These are phyloP conservation scores for Ammodytes marinus DNA, from an alignment of 2,113 vertebrate genomes.

Conservation along the genomic window DNA sequence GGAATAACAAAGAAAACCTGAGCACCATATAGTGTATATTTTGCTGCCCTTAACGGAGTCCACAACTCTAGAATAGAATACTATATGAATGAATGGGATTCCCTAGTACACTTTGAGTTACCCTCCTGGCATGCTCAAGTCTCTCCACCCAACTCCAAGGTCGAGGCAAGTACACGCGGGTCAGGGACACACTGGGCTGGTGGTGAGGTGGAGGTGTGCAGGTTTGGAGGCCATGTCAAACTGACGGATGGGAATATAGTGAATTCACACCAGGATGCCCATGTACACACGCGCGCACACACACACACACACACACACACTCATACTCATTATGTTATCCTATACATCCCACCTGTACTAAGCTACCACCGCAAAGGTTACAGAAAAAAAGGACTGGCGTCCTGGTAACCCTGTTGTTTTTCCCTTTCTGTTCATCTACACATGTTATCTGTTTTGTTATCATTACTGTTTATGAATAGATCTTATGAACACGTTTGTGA, in stretches of 20 bases:
- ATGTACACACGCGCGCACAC: slow-evolving; percentile 4
- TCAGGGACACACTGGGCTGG: slow-evolving; percentile 61
- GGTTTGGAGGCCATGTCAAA: slow-evolving; percentile 68
- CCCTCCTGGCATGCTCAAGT: slow-evolving; percentile 25
- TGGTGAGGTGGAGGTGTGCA: slow-evolving; percentile 36
- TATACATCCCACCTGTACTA: slow-evolving; percentile 7
- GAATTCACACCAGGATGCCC: slow-evolving; percentile 58
- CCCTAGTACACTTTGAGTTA: slow-evolving; percentile 21
- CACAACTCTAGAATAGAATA: slow-evolving; percentile 37
- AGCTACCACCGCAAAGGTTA: slow-evolving; percentile 46
- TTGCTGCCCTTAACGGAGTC: slow-evolving; percentile 43
- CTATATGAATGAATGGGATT: slow-evolving; percentile 23
- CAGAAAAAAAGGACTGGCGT: slow-evolving; percentile 6
- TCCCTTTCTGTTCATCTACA: neutral
- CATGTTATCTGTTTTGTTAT: neutral
- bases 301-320: slow-evolving; percentile 8
- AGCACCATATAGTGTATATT: neutral
- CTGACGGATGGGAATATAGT: slow-evolving; percentile 69
- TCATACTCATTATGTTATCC: slow-evolving; percentile 34
- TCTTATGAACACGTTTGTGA: slow-evolving; percentile 30
- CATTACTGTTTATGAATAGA: slow-evolving; percentile 7
- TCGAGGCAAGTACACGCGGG: slow-evolving; percentile 58
- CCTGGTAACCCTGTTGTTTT: neutral
- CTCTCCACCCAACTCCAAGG: slow-evolving; percentile 44
- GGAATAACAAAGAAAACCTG: slow-evolving; percentile 26